A percentile compares a stretch with the other conserved stretches of the same genome.
These are phyloP conservation scores for Ophioninae sp. DNA, from an alignment of 2,888 invertebrate species.

Conservation along the genomic window DNA sequence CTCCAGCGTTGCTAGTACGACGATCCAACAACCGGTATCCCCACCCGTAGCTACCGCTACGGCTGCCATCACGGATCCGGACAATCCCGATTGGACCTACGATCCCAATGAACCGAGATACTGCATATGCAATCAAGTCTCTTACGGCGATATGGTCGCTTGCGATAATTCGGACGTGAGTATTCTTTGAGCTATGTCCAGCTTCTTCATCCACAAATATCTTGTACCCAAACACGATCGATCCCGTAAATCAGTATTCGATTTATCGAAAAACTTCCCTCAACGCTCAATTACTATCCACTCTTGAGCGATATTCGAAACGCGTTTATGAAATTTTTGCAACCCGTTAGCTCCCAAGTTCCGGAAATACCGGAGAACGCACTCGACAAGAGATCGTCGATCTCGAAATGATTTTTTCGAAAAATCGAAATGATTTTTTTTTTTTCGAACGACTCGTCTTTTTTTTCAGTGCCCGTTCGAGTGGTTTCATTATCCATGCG, in stretches of 20 bases:
- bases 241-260: too few relatives aligned
- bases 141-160: conserved; percentile 99
- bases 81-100: conserved; percentile 93
- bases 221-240: too few relatives aligned
- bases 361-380: too few relatives aligned
- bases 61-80: conserved; percentile 82
- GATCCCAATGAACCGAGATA: conserved; percentile 98
- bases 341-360: not conserved
- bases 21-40: conserved; percentile 79
- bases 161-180: conserved; percentile 98
- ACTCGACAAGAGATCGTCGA: not conserved
- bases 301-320: too few relatives aligned
- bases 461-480: conserved; percentile 93
- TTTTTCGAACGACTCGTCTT: conserved; percentile 8
- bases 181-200: conserved; percentile 64
- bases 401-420: not conserved
- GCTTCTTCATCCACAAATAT: too few relatives aligned
- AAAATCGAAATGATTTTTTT: not conserved
- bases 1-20: conserved; percentile 75
- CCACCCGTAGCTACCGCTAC: conserved; percentile 80
- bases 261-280: too few relatives aligned
- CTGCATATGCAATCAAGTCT: conserved; percentile 98
- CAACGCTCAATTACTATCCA: too few relatives aligned
- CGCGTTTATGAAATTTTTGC: too few relatives aligned
- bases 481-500: conserved; percentile 99